A percentile compares a stretch with the other conserved stretches of the same genome.
phyloP scores from a whole-genome alignment of 1,140 invertebrate species.

The Macrotrachela quadricornifera region DNA sequence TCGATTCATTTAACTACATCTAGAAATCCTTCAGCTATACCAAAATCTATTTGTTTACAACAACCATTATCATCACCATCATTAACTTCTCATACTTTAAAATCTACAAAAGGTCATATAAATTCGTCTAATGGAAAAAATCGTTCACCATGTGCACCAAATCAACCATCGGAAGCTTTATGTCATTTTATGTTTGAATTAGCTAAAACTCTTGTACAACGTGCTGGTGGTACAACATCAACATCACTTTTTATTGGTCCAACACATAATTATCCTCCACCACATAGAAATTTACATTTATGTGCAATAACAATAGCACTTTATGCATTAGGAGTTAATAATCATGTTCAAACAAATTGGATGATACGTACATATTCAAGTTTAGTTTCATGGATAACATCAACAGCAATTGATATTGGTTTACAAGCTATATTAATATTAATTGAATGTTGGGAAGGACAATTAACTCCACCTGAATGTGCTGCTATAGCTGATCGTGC shows the following conservation, averaged over 20 bases:
- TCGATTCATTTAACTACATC: too few species aligned
- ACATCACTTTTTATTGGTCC: constrained; percentile 49
- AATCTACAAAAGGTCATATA: too few species aligned
- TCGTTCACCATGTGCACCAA: neutral
- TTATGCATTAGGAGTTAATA: constrained; percentile 85
- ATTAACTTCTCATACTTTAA: too few species aligned
- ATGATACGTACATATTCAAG: constrained; percentile 85
- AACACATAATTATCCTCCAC: constrained; percentile 15
- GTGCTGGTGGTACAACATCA: constrained; percentile 79
- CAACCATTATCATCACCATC: too few species aligned
- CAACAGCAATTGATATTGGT: constrained; percentile 96
- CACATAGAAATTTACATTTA: constrained; percentile 78
- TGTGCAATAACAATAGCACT: constrained; percentile 88
- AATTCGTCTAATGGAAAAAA: neutral
- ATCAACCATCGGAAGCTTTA: constrained; percentile 84
- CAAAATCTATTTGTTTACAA: too few species aligned
- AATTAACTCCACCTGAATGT: constrained; percentile 85
- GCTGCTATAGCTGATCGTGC: constrained; percentile 83
- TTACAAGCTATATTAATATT: constrained; percentile 78
- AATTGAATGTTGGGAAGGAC: constrained; percentile 89
- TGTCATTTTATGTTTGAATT: constrained; percentile 96
- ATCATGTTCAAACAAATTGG: constrained; percentile 90
- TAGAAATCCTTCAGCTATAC: too few species aligned
- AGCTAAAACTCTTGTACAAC: constrained; percentile 72
- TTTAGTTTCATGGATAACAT: constrained; percentile 92